Conservation (phyloP, 2,888 invertebrate genomes). For the Dromius quadrimaculatus region DNA sequence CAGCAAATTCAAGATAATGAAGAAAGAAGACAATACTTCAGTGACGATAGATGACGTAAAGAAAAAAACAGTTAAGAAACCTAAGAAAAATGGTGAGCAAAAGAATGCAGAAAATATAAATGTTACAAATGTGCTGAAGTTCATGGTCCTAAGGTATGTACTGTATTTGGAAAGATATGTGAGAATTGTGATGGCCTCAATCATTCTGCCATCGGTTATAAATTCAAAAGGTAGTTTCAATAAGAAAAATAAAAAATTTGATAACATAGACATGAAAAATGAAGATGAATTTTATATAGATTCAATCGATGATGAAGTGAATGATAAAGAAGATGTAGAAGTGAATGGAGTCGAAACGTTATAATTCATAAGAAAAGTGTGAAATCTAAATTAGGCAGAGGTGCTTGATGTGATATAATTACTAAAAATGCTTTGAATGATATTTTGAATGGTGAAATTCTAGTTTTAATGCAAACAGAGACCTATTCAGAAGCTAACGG, state of each 20-base stretch:
- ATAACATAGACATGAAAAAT: slow-evolving; percentile 2
- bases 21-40: background rate
- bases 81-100: background rate
- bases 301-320: background rate
- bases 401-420: background rate
- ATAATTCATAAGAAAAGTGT: background rate
- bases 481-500: background rate
- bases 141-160: background rate
- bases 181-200: slow-evolving; percentile 3
- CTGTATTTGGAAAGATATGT: background rate
- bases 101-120: background rate
- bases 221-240: background rate
- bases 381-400: background rate
- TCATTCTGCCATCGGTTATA: background rate
- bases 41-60: background rate
- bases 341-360: background rate
- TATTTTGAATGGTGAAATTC: background rate
- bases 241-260: background rate
- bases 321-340: background rate
- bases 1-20: background rate
- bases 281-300: slow-evolving; percentile 1
- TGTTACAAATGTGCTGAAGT: background rate
- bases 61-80: no score
- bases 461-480: background rate
- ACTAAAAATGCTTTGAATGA: background rate